Evolutionary conservation across 1,140 invertebrate genomes (phyloP), one percentile per base, ranked within the genome.

Genomic region (Venturia canescens): DNA sequence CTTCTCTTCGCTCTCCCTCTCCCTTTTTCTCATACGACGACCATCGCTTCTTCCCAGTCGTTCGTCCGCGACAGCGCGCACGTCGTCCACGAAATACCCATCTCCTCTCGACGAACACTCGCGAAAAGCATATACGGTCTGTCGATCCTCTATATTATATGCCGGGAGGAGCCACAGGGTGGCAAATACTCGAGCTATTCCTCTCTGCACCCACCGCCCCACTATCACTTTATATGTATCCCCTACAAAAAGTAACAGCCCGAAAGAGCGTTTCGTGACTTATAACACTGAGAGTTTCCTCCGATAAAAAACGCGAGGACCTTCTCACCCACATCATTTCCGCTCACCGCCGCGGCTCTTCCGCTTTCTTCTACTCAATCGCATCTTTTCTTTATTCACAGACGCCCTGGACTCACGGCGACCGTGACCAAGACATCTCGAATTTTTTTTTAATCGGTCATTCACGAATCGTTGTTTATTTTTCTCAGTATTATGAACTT

Each of bases 141-240:
- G 85, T 88, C 87, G 87, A 87, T 89, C 88, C 86, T 71, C 69
- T 87, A 86, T 88, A 89, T 88, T 88, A 89, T 87, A 85, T 85
- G 86, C 87, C 86, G 84, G 83, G 80, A 85, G 77, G 81, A 84
- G 83, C 53, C 80, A 66, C 78, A 76, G 69, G 69, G 67, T 31
- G 67, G 63, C 63, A n/a, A 29, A 53, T 53, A 53, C 50, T 53
- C 50, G 16, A 53, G 11, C 50, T 53, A 53, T 63, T 23, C 21
- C 60, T 63, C 60, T 26, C 23, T 26, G 9, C 60, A 4, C 60
- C 15, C 60, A 11, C 23, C 16, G 7, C 21, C 21, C 21, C 29
- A 9, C 29, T 18, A n/a, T n/a, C 67, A 26, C 9, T 29, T 38
- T 63, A 44, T 44, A 7, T 69, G 34, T 34, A 63, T 63, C 1